Conservation (phyloP, 2,888 invertebrate genomes). For the Tinea trinotella region DNA sequence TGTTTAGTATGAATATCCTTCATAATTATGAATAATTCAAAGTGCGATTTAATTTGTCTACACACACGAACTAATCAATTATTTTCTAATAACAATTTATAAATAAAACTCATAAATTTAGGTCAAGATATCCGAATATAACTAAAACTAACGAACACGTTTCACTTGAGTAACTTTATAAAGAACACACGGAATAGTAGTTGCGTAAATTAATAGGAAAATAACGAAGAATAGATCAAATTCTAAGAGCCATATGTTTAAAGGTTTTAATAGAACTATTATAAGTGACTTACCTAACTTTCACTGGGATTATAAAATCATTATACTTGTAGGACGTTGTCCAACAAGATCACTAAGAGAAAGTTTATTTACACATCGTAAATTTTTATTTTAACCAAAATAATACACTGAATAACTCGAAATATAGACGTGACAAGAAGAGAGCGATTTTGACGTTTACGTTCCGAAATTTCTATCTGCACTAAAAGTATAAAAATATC, state of each 20-base stretch:
- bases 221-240: neutral
- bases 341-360: neutral
- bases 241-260: neutral
- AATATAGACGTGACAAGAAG: neutral
- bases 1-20: neutral
- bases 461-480: neutral
- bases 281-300: conserved; percentile 2
- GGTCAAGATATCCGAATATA: conserved; percentile 8
- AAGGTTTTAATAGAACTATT: neutral
- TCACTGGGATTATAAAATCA: neutral
- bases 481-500: too few species aligned
- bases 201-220: conserved; percentile 1
- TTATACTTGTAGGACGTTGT: conserved; percentile 7
- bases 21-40: neutral
- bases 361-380: conserved; percentile 12
- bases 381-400: neutral
- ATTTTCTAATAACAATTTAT: neutral
- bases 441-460: neutral
- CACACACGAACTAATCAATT: neutral
- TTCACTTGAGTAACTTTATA: conserved; percentile 1
- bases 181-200: neutral
- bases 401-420: neutral
- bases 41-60: too few species aligned
- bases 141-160: neutral
- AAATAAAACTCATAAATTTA: neutral